Conservation (phyloP, 2,797 vertebrate genomes). For the Bucorvus abyssinicus region DNA sequence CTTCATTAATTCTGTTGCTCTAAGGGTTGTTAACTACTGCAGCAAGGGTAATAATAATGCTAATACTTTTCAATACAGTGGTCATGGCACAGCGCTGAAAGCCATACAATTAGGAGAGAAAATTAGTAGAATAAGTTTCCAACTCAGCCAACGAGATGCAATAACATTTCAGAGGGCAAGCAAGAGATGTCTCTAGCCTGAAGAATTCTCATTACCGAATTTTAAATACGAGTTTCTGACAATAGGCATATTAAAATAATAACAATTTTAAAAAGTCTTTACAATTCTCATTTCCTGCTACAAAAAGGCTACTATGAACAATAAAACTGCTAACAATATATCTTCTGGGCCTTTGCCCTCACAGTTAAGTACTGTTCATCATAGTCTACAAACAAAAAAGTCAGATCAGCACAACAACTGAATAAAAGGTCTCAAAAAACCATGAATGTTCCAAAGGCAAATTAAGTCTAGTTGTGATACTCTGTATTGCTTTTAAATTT, state of each 20-base stretch:
- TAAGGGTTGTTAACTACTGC: background rate
- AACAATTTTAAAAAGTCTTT: background rate
- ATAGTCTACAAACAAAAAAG: background rate
- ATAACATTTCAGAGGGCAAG: background rate
- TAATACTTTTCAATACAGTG: background rate
- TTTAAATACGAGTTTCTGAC: background rate
- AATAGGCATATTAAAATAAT: background rate
- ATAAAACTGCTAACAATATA: background rate
- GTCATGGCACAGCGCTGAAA: fast-evolving
- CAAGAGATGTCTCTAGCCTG: background rate
- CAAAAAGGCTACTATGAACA: background rate
- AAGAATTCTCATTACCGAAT: background rate
- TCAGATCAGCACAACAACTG: background rate
- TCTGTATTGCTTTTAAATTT: background rate
- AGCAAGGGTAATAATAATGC: background rate
- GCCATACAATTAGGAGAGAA: background rate
- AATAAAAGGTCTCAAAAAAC: background rate
- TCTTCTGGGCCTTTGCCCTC: background rate
- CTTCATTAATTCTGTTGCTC: background rate
- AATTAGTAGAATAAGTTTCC: background rate
- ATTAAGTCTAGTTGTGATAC: background rate
- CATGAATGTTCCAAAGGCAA: background rate
- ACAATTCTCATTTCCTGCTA: background rate
- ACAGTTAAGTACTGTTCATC: background rate
- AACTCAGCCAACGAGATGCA: background rate